Base-by-base conservation (phyloP, 2,888 invertebrate species). In the Eristalis arbustorum region DNA sequence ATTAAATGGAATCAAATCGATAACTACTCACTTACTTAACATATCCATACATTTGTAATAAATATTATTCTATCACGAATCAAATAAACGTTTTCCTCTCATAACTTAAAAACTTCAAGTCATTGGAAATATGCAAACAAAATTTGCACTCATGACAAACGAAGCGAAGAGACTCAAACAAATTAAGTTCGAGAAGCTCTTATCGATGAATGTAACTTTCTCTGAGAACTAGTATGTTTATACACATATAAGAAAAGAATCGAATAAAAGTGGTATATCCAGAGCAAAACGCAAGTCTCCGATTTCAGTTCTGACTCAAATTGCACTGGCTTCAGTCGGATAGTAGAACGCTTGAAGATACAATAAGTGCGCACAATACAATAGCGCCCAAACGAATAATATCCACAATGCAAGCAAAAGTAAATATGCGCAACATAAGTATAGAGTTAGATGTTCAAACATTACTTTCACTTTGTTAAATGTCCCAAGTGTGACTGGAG, bases 231-330 rank as follows among this genome's bases (percentile, higher is more conserved):
- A 42, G 6, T n/a, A 42, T 18, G n/a, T 61, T 61, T 13, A 23
- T 13, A 23, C 40, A 18, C 28, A 18, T 8, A 22, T 56, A 13
- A 74, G 25, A 23, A 37, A 13, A 74, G 18, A 23, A 37, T 37
- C 31, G 18, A 64, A 56, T 34, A 23, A 56, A 11, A 18, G 3
- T 18, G 13, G 13, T 28, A 49, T 61, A 31, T 28, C 28, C n/a
- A 42, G 28, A 72, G 57, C 11, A 23, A 28, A 5, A n/a, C 13
- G 22, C 18, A 62, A 31, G 64, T 56, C 37, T 57, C 25, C 57
- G 25, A 40, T 40, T 37, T 74, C 73, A 74, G 74, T 74, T 74
- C 37, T 57, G 14, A 25, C 13, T 64, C 25, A 28, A 23, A 4
- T 40, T 66, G 37, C 28, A 59, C 22, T 28, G 57, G n/a, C 34